Conservation (phyloP, 2,888 invertebrate species). For the Melinopterus prodromus region DNA sequence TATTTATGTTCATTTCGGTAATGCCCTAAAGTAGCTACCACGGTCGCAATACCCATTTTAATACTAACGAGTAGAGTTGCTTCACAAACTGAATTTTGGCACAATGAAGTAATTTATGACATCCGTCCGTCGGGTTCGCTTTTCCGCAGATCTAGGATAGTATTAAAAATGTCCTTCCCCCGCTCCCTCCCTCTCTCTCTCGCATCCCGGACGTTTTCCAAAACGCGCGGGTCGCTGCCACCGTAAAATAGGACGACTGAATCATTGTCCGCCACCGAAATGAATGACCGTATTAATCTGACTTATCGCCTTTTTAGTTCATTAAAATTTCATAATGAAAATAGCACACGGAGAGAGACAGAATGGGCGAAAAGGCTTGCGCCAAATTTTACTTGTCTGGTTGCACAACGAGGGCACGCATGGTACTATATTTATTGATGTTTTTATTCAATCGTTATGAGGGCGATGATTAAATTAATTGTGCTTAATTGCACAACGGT, state of each 20-base stretch:
- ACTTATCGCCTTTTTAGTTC: neutral
- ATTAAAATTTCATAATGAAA: neutral
- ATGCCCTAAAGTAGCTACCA: neutral
- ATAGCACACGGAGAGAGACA: neutral
- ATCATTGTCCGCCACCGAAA: neutral
- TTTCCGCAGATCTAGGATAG: neutral
- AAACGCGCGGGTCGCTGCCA: neutral
- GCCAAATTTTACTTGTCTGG: neutral
- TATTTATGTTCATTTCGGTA: constrained; percentile 4
- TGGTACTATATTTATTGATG: neutral
- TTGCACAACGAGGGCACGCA: neutral
- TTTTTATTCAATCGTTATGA: neutral
- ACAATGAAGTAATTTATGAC: neutral
- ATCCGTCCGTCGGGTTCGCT: neutral
- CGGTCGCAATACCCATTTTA: neutral
- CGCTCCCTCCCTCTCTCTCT: neutral
- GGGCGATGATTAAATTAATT: neutral
- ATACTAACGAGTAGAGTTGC: neutral
- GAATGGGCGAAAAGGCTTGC: neutral
- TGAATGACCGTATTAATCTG: constrained; percentile 4
- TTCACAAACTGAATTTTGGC: neutral
- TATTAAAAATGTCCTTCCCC: neutral
- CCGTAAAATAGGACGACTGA: neutral
- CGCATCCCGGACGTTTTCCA: neutral
- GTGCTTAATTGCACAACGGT: neutral